Evolutionary conservation across 2,797 vertebrate species (phyloP), one percentile per base, ranked within the genome.

Genomic region (Remorina albescens): DNA sequence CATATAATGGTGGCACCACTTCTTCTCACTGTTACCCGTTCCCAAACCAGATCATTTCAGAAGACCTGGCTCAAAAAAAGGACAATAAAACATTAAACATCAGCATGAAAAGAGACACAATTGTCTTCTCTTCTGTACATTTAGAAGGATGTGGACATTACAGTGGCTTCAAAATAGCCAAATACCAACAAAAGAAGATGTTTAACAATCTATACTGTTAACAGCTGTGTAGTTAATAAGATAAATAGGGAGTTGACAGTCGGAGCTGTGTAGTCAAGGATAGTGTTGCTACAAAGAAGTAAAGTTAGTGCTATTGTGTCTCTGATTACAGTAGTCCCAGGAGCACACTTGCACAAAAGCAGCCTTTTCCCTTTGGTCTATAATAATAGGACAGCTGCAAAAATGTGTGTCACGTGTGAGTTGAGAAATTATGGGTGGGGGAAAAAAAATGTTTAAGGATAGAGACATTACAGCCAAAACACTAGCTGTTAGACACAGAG

Each of bases 141-240:
- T 50, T 11, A 49, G 2, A 39, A n/a, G 26, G 39, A 50, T 23
- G 32, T 4, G 39, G 8, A 6, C 42, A 68, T n/a, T 15, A 34
- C 28, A 55, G 28, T 39, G 49, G 44, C 21, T 34, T 51, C 8
- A 63, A 73, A 80, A 78, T 44, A 74, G 37, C 19, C 47, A 8
- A 9, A 42, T 8, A 3, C 1, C 37, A 58, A 39, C n/a, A 26
- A 53, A 3, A 69, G 28, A 34, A 36, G 15, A 67, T 19, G 26
- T 32, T 8, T 9, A 65, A 79, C 47, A 71, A 71, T 66, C 62
- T 32, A 57, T 23, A 42, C 41, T 26, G 39, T 66, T 53, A 67
- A 57, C 55, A 82, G 68, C 67, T 84, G 71, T 57, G 67, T 23
- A 18, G 37, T 37, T 21, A 58, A 21, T 21, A 42, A 25, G 73